Evolutionary conservation across 1,140 invertebrate species (phyloP).

Genomic region (Aphaenogaster floridana): DNA sequence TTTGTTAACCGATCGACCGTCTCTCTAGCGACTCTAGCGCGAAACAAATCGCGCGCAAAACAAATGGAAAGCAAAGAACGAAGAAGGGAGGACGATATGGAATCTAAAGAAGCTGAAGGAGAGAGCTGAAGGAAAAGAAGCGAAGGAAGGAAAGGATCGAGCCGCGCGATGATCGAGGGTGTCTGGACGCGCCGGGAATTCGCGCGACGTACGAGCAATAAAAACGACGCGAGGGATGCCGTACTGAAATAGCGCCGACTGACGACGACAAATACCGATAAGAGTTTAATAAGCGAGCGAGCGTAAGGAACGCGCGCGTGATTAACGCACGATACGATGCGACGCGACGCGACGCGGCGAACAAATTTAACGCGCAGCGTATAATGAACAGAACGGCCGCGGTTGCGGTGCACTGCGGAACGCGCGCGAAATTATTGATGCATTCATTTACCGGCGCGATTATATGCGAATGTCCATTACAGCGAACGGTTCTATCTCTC

Average conservation of each 20-base stretch:
- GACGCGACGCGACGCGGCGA: not conserved
- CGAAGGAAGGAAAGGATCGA: not conserved
- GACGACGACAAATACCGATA: conserved; percentile 39
- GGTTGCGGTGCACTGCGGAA: not conserved
- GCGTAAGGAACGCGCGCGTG: conserved; percentile 28
- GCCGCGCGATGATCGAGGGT: conserved; percentile 32
- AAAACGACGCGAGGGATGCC: conserved; percentile 3
- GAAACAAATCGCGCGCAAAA: not conserved
- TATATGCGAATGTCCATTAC: not conserved
- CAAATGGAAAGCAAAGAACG: not conserved
- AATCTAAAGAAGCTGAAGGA: not conserved
- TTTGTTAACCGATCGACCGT: not conserved
- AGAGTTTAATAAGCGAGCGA: conserved; percentile 37
- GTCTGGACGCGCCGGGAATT: conserved; percentile 40
- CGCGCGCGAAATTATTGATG: conserved; percentile 35
- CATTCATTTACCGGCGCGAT: conserved; percentile 18
- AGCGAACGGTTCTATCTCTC: not conserved
- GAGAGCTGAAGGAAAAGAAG: not conserved
- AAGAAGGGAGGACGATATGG: not conserved
- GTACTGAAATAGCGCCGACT: conserved; percentile 33
- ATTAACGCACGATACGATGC: conserved; percentile 25
- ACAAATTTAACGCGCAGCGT: conserved; percentile 30
- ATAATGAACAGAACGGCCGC: conserved; percentile 27
- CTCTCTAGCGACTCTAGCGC: not conserved
- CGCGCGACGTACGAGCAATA: not conserved